Percentiles rank a stretch among this genome's conserved stretches.
Evolutionary conservation across 2,888 invertebrate genomes (phyloP).

Genomic region (Pyrocoelia pectoralis): DNA sequence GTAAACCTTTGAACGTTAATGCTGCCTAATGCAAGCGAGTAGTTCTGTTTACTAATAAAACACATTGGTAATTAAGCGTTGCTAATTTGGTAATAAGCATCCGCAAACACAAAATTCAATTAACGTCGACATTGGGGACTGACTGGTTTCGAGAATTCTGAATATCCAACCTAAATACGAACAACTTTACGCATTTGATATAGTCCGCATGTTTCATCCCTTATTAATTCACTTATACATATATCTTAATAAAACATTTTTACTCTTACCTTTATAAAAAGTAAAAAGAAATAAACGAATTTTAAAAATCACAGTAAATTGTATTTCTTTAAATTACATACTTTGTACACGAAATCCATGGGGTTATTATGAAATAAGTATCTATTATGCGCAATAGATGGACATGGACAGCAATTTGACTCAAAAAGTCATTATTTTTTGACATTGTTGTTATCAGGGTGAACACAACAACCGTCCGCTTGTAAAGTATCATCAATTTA

Average conservation of each 20-base stretch:
- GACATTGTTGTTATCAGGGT: too few species aligned
- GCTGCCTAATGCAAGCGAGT: slow-evolving; percentile 58
- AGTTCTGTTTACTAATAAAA: slow-evolving; percentile 61
- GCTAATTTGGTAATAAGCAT: slow-evolving; percentile 62
- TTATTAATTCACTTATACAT: background rate
- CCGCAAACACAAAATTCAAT: slow-evolving; percentile 61
- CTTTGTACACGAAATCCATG: too few species aligned
- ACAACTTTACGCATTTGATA: background rate
- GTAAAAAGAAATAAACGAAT: too few species aligned
- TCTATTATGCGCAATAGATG: too few species aligned
- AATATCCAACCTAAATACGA: slow-evolving; percentile 17
- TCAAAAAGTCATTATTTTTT: too few species aligned
- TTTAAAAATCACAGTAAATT: too few species aligned
- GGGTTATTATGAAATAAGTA: too few species aligned
- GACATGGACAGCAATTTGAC: too few species aligned
- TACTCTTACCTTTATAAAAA: too few species aligned
- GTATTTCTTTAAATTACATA: too few species aligned
- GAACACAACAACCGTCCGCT: too few species aligned
- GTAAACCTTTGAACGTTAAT: slow-evolving; percentile 56
- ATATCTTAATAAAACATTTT: background rate
- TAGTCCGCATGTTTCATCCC: background rate
- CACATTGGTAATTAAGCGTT: slow-evolving; percentile 62
- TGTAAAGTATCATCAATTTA: too few species aligned
- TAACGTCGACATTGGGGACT: slow-evolving; percentile 50
- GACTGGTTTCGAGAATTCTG: slow-evolving; percentile 31